Conservation (phyloP, 2,113 vertebrate genomes). For the Myxocyprinus asiaticus region DNA sequence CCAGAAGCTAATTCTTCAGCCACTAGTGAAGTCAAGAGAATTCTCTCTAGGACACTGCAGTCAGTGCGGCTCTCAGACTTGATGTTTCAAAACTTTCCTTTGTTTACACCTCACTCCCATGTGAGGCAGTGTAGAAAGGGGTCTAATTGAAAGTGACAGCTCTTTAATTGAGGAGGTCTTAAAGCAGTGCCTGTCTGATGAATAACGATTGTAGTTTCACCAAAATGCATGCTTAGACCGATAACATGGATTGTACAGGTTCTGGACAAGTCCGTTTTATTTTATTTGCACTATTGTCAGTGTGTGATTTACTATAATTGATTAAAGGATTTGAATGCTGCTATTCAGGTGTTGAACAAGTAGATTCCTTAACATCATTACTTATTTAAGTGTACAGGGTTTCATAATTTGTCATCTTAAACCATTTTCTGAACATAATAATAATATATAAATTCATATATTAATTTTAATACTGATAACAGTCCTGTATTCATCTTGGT, state of each 20-base stretch:
- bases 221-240: slow-evolving; percentile 69
- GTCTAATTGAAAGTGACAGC: slow-evolving; percentile 80
- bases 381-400: neutral
- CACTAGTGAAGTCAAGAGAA: slow-evolving; percentile 57
- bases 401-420: too few relatives aligned
- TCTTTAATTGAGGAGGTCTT: slow-evolving; percentile 81
- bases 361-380: neutral
- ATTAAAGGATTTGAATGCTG: neutral
- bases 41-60: slow-evolving; percentile 61
- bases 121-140: slow-evolving; percentile 69
- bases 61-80: slow-evolving; percentile 75
- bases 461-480: neutral
- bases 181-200: slow-evolving; percentile 85
- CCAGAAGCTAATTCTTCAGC: slow-evolving; percentile 77
- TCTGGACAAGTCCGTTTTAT: slow-evolving; percentile 21
- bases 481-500: neutral
- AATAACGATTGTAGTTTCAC: slow-evolving; percentile 72
- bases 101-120: slow-evolving; percentile 83
- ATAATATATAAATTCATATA: neutral
- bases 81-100: slow-evolving; percentile 86
- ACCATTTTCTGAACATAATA: neutral
- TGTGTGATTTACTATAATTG: slow-evolving; percentile 16
- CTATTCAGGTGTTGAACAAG: slow-evolving; percentile 1
- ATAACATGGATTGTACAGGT: slow-evolving; percentile 51
- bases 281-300: slow-evolving; percentile 36